phyloP scores from a whole-genome alignment of 2,888 invertebrate species.

The Dichetophora obliterata region DNA sequence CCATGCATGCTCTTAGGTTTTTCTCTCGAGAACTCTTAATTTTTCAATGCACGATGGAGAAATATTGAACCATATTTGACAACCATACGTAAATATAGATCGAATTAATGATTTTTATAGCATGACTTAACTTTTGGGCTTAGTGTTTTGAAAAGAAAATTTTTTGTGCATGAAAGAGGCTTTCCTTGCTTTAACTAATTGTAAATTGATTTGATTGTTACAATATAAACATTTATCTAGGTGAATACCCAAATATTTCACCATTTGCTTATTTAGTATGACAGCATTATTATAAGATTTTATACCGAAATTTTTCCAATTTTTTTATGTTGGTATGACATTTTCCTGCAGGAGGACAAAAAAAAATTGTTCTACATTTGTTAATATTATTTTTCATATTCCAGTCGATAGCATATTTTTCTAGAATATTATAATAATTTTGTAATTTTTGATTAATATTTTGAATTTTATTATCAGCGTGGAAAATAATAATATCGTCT shows the following conservation, averaged over 20 bases:
- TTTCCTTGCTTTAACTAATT: conserved; percentile 13
- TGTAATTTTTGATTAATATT: conserved; percentile 31
- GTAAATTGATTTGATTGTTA: not conserved
- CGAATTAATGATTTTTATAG: conserved; percentile 33
- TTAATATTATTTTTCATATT: conserved; percentile 35
- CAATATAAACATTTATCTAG: conserved; percentile 23
- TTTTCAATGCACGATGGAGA: conserved; percentile 34
- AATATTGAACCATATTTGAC: conserved; percentile 32
- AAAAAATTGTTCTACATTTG: conserved; percentile 31
- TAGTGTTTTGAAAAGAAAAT: too few species aligned
- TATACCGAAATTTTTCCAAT: conserved; percentile 35
- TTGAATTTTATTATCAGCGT: conserved; percentile 1
- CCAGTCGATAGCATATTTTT: conserved; percentile 24
- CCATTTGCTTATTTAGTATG: not conserved
- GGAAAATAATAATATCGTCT: conserved; percentile 36
- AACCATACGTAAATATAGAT: conserved; percentile 18
- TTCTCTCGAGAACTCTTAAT: conserved; percentile 20
- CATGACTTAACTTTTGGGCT: not conserved
- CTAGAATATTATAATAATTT: conserved; percentile 1
- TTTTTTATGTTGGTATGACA: conserved; percentile 31
- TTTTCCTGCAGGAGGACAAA: not conserved
- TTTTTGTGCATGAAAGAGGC: conserved; percentile 13
- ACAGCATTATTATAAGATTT: not conserved
- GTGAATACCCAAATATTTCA: conserved; percentile 28
- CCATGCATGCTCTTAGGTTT: conserved; percentile 24